phyloP scores from a whole-genome alignment of 2,797 vertebrate genomes.

The Bucorvus abyssinicus region DNA sequence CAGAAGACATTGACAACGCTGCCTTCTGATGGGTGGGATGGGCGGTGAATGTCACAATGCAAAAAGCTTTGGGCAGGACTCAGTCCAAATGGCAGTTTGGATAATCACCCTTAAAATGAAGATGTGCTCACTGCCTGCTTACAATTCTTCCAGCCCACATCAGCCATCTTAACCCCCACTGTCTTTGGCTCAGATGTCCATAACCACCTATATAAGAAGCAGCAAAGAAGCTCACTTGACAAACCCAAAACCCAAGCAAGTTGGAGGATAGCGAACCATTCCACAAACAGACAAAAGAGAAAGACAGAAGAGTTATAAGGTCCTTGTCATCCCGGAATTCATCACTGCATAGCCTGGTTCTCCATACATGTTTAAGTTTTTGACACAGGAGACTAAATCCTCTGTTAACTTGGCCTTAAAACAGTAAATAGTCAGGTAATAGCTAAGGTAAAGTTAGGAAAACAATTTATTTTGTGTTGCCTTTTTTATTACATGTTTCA shows the following conservation, averaged over 20 bases:
- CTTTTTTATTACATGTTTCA: not conserved
- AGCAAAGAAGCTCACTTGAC: not conserved
- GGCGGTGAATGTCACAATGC: not conserved
- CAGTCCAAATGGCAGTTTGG: not conserved
- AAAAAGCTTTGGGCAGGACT: not conserved
- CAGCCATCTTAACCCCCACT: not conserved
- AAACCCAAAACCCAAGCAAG: not conserved
- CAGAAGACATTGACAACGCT: not conserved
- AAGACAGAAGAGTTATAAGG: not conserved
- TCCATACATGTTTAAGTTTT: rapidly evolving
- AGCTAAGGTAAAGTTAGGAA: not conserved
- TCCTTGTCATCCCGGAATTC: not conserved
- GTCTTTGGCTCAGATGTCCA: not conserved
- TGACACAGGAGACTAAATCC: not conserved
- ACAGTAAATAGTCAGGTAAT: not conserved
- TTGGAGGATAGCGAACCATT: not conserved
- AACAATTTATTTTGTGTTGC: not conserved
- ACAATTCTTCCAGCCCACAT: not conserved
- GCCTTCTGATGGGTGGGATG: not conserved
- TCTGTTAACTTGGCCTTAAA: not conserved
- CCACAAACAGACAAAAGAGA: not conserved
- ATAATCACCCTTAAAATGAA: not conserved
- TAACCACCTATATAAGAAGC: not conserved
- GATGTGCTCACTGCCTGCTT: not conserved
- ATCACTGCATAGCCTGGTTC: not conserved